phyloP scores from a whole-genome alignment of 1,140 invertebrate species.

The Subanguina moxae region DNA sequence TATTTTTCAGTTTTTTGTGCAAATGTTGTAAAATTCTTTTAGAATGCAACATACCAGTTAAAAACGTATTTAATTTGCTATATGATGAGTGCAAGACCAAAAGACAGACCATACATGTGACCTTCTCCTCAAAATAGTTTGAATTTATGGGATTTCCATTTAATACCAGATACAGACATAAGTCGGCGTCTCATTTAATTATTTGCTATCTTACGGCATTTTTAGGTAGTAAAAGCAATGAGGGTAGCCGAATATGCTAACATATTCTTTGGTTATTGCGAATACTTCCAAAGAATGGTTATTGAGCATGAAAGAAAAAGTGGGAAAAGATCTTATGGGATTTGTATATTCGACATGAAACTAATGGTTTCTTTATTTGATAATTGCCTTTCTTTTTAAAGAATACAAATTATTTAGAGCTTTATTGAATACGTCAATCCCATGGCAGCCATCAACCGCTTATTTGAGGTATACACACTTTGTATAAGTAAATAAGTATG shows the following conservation, averaged over 20 bases:
- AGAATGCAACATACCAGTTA: too few relatives aligned
- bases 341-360: constrained; percentile 50
- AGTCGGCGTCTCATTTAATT: too few relatives aligned
- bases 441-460: constrained; percentile 36
- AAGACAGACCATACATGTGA: too few relatives aligned
- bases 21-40: too few relatives aligned
- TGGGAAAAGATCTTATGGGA: constrained; percentile 36
- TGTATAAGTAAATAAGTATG: background rate
- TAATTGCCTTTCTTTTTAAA: background rate
- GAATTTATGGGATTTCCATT: too few relatives aligned
- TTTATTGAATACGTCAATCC: constrained; percentile 44
- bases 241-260: background rate
- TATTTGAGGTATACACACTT: constrained; percentile 32
- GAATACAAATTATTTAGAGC: background rate
- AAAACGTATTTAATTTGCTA: too few relatives aligned
- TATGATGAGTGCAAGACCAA: too few relatives aligned
- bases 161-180: too few relatives aligned
- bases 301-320: constrained; percentile 32
- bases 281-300: constrained; percentile 46
- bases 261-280: constrained; percentile 47
- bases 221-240: constrained; percentile 37
- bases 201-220: too few relatives aligned
- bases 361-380: constrained; percentile 11
- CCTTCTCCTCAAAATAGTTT: too few relatives aligned
- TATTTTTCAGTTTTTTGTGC: too few relatives aligned